These are phyloP conservation scores for Dioctria rufipes DNA, from an alignment of 2,888 invertebrate genomes.

Conservation along the genomic window DNA sequence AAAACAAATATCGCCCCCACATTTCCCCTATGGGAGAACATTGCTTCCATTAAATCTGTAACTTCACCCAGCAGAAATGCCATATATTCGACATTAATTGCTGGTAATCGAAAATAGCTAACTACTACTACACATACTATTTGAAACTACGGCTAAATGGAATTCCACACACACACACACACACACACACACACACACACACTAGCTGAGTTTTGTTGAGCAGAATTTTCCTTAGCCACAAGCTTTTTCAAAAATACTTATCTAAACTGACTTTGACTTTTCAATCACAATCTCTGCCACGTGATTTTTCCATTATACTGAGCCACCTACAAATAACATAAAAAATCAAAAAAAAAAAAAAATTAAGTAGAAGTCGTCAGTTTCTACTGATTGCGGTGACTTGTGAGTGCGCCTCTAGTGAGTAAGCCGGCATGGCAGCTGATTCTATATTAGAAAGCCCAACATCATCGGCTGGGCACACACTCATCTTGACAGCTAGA, in stretches of 20 bases:
- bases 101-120: not conserved
- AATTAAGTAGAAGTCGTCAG: not conserved
- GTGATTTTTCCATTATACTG: slow-evolving; percentile 26
- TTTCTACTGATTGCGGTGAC: not conserved
- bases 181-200: too few species aligned
- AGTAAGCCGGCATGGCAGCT: not conserved
- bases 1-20: not conserved
- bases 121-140: not conserved
- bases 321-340: not conserved
- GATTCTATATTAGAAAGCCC: not conserved
- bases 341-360: not conserved
- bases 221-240: not conserved
- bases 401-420: slow-evolving; percentile 11
- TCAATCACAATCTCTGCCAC: slow-evolving; percentile 49
- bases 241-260: not conserved
- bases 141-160: too few species aligned
- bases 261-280: slow-evolving; percentile 10
- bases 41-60: too few species aligned
- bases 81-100: not conserved
- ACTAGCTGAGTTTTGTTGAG: too few species aligned
- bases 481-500: not conserved
- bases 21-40: not conserved
- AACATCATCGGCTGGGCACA: too few species aligned
- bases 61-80: too few species aligned
- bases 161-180: too few species aligned